Evolutionary conservation across 2,888 invertebrate species (phyloP), one percentile per base, ranked within the genome.

Genomic region (Fragum whitleyi): DNA sequence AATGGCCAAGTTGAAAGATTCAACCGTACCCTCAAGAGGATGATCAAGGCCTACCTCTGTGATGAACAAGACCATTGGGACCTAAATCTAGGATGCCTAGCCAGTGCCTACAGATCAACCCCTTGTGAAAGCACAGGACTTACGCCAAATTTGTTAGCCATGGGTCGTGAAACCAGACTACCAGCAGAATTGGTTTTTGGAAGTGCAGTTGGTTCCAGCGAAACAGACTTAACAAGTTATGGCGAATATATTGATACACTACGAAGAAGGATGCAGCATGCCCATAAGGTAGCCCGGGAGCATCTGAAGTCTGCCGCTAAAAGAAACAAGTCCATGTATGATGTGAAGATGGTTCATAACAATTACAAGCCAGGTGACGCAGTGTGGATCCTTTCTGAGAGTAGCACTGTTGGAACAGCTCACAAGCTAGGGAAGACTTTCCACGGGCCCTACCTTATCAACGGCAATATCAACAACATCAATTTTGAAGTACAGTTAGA

Each of bases 1-100:
- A 84, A 85, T 70, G 80, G 86, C 2, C 77, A 80, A 39, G 14
- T 39, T 0, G 84, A 86, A 47, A 73, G 84, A 26, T 81, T 82
- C 47, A 86, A 82, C 42, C 42, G 74, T 14, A 80, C 80, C 11
- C 67, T 84, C 1, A 9, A 77, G 0, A 39, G 61, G 6, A 82
- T 85, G 82, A 77, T 86, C 14, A 77, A 53, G 51, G 69, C 80
- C 21, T 86, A 83, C 55, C 26, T 83, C 0, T 14, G 23, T 1
- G 75, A 51, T 0, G 76, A 77, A 5, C 77, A 79, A 28, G 32
- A 26, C 26, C 78, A 81, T 14, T 84, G 81, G 87, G 85, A 87
- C 61, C n/a, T 74, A 7, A 42, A 83, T 23, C 55, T 86, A 3
- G 69, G 70, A 11, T 81, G 51, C 29, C 39, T 86, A 6, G 72